These are phyloP conservation scores for Drosophila grimshawi DNA, from an alignment of 1,140 invertebrate species.

Conservation along the genomic window DNA sequence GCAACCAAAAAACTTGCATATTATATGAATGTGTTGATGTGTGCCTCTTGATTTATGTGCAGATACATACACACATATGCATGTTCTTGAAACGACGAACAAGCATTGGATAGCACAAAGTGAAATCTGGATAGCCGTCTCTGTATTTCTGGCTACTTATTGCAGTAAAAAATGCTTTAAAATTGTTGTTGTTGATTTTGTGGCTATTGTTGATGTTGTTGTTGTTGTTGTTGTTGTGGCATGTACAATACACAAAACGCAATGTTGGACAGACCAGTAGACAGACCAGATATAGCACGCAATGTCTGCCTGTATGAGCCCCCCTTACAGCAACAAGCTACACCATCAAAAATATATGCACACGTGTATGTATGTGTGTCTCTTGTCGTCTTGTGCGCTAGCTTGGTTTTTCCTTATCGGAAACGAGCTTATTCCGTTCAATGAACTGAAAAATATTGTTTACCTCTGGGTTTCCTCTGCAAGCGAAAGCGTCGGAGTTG, in stretches of 20 bases:
- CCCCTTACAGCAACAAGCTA: background rate
- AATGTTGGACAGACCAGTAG: slow-evolving; percentile 64
- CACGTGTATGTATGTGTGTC: slow-evolving; percentile 43
- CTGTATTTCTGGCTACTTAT: slow-evolving; percentile 45
- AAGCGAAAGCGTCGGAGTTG: background rate
- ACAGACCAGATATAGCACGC: slow-evolving; percentile 47
- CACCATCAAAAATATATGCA: slow-evolving; percentile 5
- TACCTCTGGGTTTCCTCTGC: slow-evolving; percentile 63
- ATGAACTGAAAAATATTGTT: slow-evolving; percentile 82
- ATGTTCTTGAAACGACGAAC: slow-evolving; percentile 21
- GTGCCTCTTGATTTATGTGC: background rate
- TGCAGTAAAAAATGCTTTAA: slow-evolving; percentile 49
- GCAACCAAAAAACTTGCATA: background rate
- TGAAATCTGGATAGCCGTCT: slow-evolving; percentile 45
- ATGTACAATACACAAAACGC: slow-evolving; percentile 60
- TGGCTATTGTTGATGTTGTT: slow-evolving; percentile 16
- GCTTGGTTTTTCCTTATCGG: slow-evolving; percentile 67
- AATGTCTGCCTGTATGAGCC: slow-evolving; percentile 41
- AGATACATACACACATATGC: background rate
- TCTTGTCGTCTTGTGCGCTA: slow-evolving; percentile 43
- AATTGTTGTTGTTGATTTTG: slow-evolving; percentile 12
- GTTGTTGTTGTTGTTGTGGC: slow-evolving; percentile 48
- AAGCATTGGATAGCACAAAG: slow-evolving; percentile 52
- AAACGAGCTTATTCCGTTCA: slow-evolving; percentile 82
- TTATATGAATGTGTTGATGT: background rate